Evolutionary conservation across 2,888 invertebrate species (phyloP).

Genomic region (Chymomyza caudatula): DNA sequence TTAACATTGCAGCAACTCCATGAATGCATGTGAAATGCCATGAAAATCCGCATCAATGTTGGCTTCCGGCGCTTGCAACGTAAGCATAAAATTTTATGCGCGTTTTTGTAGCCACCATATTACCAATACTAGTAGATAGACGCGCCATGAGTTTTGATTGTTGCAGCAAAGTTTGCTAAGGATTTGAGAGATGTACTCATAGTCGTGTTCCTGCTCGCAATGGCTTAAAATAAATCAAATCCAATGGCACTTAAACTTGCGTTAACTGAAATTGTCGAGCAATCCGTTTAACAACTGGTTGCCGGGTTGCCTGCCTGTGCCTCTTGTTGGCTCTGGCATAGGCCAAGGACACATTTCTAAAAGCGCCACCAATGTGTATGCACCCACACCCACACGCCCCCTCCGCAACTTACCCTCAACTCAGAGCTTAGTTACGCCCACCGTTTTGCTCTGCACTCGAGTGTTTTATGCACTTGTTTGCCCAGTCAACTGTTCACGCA

Average conservation of each 20-base stretch:
- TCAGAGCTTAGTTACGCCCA: too few relatives aligned
- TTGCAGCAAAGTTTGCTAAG: neutral
- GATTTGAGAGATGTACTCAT: neutral
- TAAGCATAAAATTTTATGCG: neutral
- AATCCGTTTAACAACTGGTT: constrained; percentile 21
- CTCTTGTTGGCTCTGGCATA: constrained; percentile 6
- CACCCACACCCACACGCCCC: constrained; percentile 3
- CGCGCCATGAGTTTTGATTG: constrained; percentile 25
- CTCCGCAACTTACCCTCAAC: neutral
- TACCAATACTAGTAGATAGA: neutral
- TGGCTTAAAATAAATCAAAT: constrained; percentile 19
- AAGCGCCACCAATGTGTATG: neutral
- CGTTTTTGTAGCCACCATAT: neutral
- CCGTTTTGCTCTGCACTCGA: neutral
- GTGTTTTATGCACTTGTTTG: constrained; percentile 37
- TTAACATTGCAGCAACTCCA: neutral
- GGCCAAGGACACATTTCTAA: constrained; percentile 32
- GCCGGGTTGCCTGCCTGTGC: neutral
- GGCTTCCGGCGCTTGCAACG: neutral
- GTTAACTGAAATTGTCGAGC: constrained; percentile 13
- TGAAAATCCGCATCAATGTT: neutral
- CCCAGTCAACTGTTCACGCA: constrained; percentile 47
- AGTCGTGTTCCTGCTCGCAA: neutral
- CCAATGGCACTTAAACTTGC: constrained; percentile 20
- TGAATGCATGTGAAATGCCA: neutral